Conservation (phyloP, 2,888 invertebrate species). For the Ypsolopha sequella region DNA sequence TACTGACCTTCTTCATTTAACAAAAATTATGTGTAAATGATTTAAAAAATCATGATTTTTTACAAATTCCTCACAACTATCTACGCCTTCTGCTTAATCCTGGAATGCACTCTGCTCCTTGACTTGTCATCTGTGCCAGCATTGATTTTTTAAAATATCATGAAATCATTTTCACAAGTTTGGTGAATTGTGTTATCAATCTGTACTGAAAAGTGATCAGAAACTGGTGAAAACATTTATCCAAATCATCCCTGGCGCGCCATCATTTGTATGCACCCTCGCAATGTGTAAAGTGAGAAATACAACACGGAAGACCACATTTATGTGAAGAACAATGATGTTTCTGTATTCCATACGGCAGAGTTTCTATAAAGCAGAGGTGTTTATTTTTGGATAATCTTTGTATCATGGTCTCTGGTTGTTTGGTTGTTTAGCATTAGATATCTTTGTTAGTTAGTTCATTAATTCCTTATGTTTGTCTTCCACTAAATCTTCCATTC, state of each 20-base stretch:
- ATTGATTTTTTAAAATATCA: constrained; percentile 15
- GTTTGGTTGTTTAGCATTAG: too few species aligned
- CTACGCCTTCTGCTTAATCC: constrained; percentile 12
- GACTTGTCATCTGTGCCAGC: constrained; percentile 12
- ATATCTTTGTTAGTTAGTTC: too few species aligned
- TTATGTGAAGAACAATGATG: neutral
- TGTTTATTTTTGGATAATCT: too few species aligned
- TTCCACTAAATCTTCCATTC: neutral
- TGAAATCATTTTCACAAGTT: constrained; percentile 43
- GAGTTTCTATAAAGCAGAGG: too few species aligned
- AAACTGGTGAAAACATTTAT: constrained; percentile 53
- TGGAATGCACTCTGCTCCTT: neutral
- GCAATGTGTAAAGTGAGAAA: neutral
- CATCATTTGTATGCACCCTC: neutral
- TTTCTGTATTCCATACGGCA: neutral
- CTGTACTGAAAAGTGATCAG: constrained; percentile 62
- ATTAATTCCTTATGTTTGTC: too few species aligned
- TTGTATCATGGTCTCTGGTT: too few species aligned
- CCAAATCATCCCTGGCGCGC: constrained; percentile 18
- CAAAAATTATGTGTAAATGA: constrained; percentile 33
- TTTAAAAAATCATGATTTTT: constrained; percentile 17
- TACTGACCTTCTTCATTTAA: constrained; percentile 59
- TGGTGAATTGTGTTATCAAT: constrained; percentile 46
- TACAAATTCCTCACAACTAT: constrained; percentile 7
- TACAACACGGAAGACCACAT: neutral